Base-by-base conservation (phyloP, 2,797 vertebrate genomes). In the Paratrypauchen microcephalus region DNA sequence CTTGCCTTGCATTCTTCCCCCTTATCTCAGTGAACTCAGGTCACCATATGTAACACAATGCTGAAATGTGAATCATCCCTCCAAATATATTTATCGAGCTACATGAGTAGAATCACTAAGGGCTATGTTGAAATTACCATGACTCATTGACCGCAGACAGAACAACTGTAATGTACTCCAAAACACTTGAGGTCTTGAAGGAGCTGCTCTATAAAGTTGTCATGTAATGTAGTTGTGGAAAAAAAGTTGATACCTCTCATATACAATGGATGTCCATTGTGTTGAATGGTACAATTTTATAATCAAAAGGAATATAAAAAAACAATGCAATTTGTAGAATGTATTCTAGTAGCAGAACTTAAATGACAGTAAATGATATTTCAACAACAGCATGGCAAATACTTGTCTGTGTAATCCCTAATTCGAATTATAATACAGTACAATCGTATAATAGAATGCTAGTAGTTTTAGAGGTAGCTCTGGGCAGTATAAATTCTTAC, bases 141-240 rank as follows among this genome's bases (percentile, higher is more conserved):
- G 84, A 88, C 69, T 88, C 84, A 86, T 24, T 74, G 74, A 74
- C 60, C 15, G 69, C 71, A 59, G 71, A 74, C 78, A 71, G 70
- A 61, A 57, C 55, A 57, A 67, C 19, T 11, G 77, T 79, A 74
- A 87, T 74, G 67, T 65, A 78, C 76, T 79, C 82, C 76, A 81
- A 77, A 83, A 70, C 39, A 55, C 66, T 72, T 69, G 57, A 36
- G 58, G 68, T 79, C 66, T 67, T 66, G 67, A 61, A 15, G 24
- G 28, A 74, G 48, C 73, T 5, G 15, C 71, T 69, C 60, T 41
- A 21, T 63, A 41, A 24, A 9, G 18, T 3, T 63, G 47, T 45
- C 41, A 16, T 63, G 47, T 9, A 63, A 18, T 26, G 39, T 23
- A 26, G 5, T 28, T 57, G 52, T n/a, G n/a, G 24, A 5, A 13